Conservation (phyloP, 1,140 invertebrate species). For the Daktulosphaira vitifoliae region DNA sequence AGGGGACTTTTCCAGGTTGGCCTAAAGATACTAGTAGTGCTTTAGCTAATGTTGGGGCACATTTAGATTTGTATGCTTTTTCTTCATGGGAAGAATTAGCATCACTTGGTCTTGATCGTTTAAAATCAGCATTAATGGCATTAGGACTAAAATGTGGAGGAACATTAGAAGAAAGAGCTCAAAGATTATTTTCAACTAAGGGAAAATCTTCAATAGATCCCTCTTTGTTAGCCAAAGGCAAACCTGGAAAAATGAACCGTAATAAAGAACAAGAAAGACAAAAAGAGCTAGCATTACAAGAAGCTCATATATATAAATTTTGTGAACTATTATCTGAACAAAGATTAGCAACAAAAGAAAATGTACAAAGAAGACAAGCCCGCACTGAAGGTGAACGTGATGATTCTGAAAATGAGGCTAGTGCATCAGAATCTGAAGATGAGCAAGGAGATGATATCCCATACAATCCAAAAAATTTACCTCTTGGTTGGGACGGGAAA, state of each 20-base stretch:
- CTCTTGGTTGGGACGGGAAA: slow-evolving; percentile 99
- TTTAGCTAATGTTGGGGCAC: slow-evolving; percentile 83
- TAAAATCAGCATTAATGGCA: slow-evolving; percentile 95
- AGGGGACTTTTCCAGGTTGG: slow-evolving; percentile 87
- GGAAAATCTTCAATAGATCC: slow-evolving; percentile 86
- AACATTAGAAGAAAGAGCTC: slow-evolving; percentile 91
- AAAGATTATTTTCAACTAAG: slow-evolving; percentile 90
- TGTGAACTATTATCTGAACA: slow-evolving; percentile 70
- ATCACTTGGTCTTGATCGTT: slow-evolving; percentile 88
- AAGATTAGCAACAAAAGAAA: slow-evolving; percentile 86
- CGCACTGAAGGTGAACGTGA: slow-evolving; percentile 89
- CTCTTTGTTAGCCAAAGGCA: slow-evolving; percentile 78
- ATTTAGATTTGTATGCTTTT: slow-evolving; percentile 93
- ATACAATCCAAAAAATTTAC: slow-evolving; percentile 99
- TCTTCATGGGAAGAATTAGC: slow-evolving; percentile 96
- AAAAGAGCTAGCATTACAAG: slow-evolving; percentile 72
- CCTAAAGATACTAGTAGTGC: slow-evolving; percentile 93
- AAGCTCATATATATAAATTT: slow-evolving; percentile 78
- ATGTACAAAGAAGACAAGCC: slow-evolving; percentile 96
- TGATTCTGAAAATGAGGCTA: slow-evolving; percentile 85
- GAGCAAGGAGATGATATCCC: slow-evolving; percentile 89
- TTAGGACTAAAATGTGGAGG: slow-evolving; percentile 98
- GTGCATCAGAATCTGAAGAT: slow-evolving; percentile 73
- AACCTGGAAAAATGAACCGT: slow-evolving; percentile 58
- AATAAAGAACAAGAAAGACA: slow-evolving; percentile 62